phyloP scores from a whole-genome alignment of 1,140 invertebrate species.

The Parapsyche elsis region DNA sequence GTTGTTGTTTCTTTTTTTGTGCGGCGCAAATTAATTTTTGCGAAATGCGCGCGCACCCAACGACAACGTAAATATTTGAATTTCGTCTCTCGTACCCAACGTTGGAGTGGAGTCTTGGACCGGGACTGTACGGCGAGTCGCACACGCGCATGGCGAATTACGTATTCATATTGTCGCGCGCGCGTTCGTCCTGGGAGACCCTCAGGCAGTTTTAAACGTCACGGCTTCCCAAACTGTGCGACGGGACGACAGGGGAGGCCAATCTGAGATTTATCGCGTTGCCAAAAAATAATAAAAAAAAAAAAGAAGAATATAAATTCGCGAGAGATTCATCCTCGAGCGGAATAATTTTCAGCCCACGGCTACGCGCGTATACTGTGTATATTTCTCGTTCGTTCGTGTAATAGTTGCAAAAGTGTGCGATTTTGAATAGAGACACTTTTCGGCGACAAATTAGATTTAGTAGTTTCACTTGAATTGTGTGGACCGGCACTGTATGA shows the following conservation, averaged over 20 bases:
- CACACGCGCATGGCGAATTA: slow-evolving; percentile 11
- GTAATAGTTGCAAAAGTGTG: too few relatives aligned
- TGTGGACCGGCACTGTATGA: too few relatives aligned
- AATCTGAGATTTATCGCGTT: too few relatives aligned
- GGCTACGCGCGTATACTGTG: too few relatives aligned
- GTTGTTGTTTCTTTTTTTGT: background rate
- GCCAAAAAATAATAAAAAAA: background rate
- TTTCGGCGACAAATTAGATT: too few relatives aligned
- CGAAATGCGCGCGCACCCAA: background rate
- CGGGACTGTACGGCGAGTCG: background rate
- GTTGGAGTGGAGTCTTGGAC: too few relatives aligned
- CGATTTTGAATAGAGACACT: too few relatives aligned
- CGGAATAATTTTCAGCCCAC: background rate
- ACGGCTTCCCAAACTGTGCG: background rate
- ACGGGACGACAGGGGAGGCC: too few relatives aligned
- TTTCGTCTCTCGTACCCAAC: background rate
- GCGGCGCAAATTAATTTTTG: background rate
- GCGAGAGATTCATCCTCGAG: background rate
- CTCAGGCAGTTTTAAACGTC: slow-evolving; percentile 4
- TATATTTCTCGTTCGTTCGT: too few relatives aligned
- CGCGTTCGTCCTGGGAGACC: slow-evolving; percentile 5
- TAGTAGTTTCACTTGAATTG: too few relatives aligned
- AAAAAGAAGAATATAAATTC: background rate
- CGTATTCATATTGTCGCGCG: slow-evolving; percentile 27
- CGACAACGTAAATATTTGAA: slow-evolving; percentile 10